phyloP scores from a whole-genome alignment of 2,888 invertebrate genomes.

The Brassicogethes aeneus region DNA sequence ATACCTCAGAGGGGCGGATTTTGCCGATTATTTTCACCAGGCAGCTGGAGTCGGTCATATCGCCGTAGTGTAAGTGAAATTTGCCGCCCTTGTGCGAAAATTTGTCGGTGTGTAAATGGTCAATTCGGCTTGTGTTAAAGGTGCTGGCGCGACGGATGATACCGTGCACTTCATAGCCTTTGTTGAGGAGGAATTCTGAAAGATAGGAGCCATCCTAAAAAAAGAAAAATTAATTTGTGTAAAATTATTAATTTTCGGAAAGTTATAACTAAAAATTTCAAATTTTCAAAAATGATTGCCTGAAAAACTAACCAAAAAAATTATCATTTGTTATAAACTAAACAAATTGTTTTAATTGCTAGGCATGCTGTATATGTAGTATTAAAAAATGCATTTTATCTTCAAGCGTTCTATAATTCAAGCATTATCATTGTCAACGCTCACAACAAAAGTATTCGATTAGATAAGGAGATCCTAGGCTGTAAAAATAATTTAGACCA shows the following conservation, averaged over 20 bases:
- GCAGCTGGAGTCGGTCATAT: slow-evolving; percentile 96
- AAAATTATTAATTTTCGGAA: not conserved
- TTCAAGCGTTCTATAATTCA: too few species aligned
- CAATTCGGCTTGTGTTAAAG: slow-evolving; percentile 94
- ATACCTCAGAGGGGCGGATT: slow-evolving; percentile 85
- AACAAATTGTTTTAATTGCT: too few species aligned
- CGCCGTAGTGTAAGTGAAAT: slow-evolving; percentile 96
- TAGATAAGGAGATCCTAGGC: too few species aligned
- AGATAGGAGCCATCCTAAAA: slow-evolving; percentile 94
- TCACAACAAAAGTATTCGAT: too few species aligned
- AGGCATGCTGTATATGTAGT: too few species aligned
- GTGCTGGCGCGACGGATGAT: slow-evolving; percentile 90
- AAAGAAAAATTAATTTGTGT: not conserved
- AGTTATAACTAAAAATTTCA: too few species aligned
- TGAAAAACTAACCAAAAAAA: too few species aligned
- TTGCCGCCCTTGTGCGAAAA: slow-evolving; percentile 80
- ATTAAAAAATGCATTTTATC: too few species aligned
- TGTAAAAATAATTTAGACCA: too few species aligned
- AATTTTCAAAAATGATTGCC: too few species aligned
- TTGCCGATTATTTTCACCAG: slow-evolving; percentile 73
- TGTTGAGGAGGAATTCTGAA: slow-evolving; percentile 84
- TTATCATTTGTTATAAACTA: too few species aligned
- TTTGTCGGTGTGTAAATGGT: slow-evolving; percentile 90
- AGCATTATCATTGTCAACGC: too few species aligned
- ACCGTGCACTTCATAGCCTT: slow-evolving; percentile 94